Evolutionary conservation across 2,797 vertebrate species (phyloP).

Genomic region (Ara ararauna): DNA sequence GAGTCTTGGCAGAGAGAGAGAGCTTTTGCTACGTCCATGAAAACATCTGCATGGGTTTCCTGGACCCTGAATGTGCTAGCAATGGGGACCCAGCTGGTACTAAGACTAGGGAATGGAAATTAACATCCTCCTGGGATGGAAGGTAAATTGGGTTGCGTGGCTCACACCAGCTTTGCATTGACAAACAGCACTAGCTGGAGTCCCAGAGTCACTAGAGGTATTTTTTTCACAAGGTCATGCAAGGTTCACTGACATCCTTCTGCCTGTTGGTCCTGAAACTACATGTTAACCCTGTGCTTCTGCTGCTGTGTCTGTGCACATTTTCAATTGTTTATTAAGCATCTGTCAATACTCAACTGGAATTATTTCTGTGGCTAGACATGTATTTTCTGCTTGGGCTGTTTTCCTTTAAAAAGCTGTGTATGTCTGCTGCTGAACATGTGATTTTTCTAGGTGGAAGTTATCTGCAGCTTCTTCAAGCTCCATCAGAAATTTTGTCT

Average conservation of each 20-base stretch:
- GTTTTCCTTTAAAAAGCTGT: not conserved
- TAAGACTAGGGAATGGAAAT: not conserved
- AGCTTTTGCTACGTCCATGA: slow-evolving; percentile 29
- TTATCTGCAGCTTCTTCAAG: not conserved
- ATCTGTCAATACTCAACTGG: not conserved
- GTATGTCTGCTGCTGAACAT: not conserved
- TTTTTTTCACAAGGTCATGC: not conserved
- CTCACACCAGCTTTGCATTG: not conserved
- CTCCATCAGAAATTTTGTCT: not conserved
- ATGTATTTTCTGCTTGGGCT: not conserved
- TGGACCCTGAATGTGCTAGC: slow-evolving; percentile 10
- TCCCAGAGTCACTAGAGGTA: not conserved
- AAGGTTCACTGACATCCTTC: slow-evolving; percentile 31
- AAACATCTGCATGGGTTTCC: slow-evolving; percentile 51
- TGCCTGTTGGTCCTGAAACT: not conserved
- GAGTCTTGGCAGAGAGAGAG: slow-evolving; percentile 56
- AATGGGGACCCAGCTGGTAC: slow-evolving; percentile 41
- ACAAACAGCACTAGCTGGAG: slow-evolving; percentile 2
- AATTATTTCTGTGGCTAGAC: not conserved
- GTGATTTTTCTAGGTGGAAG: not conserved
- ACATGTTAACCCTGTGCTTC: not conserved
- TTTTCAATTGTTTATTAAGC: not conserved
- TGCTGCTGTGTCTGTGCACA: not conserved
- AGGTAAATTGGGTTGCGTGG: not conserved
- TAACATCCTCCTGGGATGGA: not conserved